Evolutionary conservation across 1,140 invertebrate species (phyloP), one percentile per base, ranked within the genome.

Genomic region (Agrypnia vestita): DNA sequence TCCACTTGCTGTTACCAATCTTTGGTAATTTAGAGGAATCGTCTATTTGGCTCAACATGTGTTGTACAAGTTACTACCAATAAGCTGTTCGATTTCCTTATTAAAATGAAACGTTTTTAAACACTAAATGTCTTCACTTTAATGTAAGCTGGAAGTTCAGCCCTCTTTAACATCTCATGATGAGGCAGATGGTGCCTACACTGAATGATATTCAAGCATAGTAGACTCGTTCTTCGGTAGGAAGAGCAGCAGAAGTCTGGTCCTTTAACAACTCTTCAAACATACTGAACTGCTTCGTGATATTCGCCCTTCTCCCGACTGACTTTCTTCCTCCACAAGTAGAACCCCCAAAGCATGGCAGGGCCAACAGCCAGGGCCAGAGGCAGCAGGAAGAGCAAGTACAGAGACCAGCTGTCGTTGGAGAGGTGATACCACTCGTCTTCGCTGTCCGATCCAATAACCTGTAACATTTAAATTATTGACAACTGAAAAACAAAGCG

Each of bases 301-400:
- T n/a, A 19, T 1, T 55, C 55, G 9, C 59, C 72, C 12, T 55
- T 53, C 0, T 21, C 3, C 9, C 71, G 19, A n/a, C 55, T 47
- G 8, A 13, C 19, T 72, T 62, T 76, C 78, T 49, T 61, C 6
- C 64, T 62, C 35, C 59, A 75, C 17, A 47, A 8, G 53, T 74
- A 82, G 69, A 78, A 82, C 7, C 79, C 49, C 73, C 78, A 79
- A 12, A 82, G 43, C 19, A 55, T 43, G 3, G 69, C 47, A 0
- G 81, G 78, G 15, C 76, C 44, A 6, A 77, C 0, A 13, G 78
- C 78, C 46, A 79, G 53, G 7, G 62, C 81, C 0, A 82, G 53
- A 0, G 81, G 81, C 12, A 82, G 55, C 17, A 82, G 56, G 56
- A 82, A 82, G 21, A 80, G 21, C n/a, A 80, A 44, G 25, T 80